A percentile compares a stretch with the other conserved stretches of the same genome.
Evolutionary conservation across 2,113 vertebrate genomes (phyloP).

Genomic region (Prietella phreatophila): DNA sequence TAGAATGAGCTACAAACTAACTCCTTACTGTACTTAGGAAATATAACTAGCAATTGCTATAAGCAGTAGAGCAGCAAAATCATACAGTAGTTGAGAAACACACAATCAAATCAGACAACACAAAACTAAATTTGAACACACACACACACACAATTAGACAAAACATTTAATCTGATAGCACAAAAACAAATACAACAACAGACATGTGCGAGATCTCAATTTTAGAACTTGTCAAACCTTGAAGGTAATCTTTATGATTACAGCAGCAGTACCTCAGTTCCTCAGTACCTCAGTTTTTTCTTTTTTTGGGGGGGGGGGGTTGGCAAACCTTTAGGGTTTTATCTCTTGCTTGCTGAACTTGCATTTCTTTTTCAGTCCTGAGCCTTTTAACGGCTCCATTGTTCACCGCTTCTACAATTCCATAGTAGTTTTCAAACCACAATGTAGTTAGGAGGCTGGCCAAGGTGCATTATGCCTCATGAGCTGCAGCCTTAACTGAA

Average conservation of each 20-base stretch:
- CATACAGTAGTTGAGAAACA: not conserved
- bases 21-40: not conserved
- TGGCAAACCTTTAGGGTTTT: not conserved
- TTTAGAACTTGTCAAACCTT: not conserved
- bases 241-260: not conserved
- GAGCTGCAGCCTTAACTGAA: not conserved
- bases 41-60: not conserved
- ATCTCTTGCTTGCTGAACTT: not conserved
- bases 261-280: not conserved
- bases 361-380: not conserved
- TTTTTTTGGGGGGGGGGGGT: not conserved
- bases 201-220: not conserved
- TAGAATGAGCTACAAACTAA: not conserved
- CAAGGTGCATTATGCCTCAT: not conserved
- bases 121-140: not conserved
- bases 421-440: not conserved
- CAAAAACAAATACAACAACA: not conserved
- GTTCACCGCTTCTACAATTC: not conserved
- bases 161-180: not conserved
- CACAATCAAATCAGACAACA: not conserved
- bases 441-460: not conserved
- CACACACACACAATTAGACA: not conserved
- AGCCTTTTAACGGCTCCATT: not conserved
- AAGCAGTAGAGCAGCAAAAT: not conserved
- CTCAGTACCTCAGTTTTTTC: not conserved